Conservation (phyloP, 2,888 invertebrate species). For the Germaria angustata region DNA sequence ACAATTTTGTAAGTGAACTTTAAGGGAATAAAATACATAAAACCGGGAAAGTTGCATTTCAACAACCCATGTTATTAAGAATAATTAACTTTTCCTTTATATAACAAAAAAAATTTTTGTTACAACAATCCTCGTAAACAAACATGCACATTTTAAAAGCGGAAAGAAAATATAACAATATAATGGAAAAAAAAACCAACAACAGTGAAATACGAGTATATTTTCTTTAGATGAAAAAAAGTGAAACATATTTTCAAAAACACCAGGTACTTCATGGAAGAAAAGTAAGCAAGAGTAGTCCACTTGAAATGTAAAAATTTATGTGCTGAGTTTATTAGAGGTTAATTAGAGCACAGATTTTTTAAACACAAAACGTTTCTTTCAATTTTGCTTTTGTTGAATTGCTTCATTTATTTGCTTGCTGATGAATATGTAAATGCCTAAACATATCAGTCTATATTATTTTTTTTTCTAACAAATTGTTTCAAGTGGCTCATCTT, state of each 20-base stretch:
- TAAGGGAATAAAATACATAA: too few relatives aligned
- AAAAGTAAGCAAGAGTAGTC: constrained; percentile 8
- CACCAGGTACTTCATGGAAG: neutral
- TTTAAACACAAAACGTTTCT: constrained; percentile 21
- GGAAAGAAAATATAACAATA: neutral
- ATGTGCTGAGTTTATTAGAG: constrained; percentile 62
- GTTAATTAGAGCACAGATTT: constrained; percentile 63
- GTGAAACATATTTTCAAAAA: neutral
- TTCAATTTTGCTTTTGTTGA: neutral
- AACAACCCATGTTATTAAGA: too few relatives aligned
- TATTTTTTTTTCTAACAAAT: neutral
- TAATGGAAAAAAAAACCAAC: constrained; percentile 8
- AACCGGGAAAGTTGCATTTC: too few relatives aligned
- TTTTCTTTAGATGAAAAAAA: neutral
- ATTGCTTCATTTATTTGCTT: constrained; percentile 5
- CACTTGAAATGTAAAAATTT: constrained; percentile 59
- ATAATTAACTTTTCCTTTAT: too few relatives aligned
- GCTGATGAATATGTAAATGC: constrained; percentile 8
- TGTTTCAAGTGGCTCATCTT: constrained; percentile 33
- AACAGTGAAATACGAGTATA: neutral
- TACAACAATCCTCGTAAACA: neutral
- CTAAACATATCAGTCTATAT: neutral
- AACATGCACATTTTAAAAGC: neutral
- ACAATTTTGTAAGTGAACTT: too few relatives aligned
- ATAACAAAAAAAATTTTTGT: too few relatives aligned